phyloP scores from a whole-genome alignment of 37 sponge, comb jelly and placozoan genomes.

The Beroe forskalii region DNA sequence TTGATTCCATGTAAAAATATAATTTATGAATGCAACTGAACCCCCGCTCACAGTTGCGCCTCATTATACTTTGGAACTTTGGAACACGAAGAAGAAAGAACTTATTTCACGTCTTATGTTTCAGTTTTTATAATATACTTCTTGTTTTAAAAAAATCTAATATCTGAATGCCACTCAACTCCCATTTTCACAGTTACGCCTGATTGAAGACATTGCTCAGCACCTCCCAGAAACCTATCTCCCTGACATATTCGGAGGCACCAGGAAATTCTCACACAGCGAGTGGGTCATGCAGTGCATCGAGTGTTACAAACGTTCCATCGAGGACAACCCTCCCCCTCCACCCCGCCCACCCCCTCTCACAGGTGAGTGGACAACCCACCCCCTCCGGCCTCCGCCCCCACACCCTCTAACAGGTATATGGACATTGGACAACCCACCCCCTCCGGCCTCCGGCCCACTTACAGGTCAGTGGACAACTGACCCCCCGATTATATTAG shows the following conservation, averaged over 20 bases:
- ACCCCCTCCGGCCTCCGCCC: not conserved
- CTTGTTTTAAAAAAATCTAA: no score
- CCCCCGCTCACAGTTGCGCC: no score
- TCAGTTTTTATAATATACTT: no score
- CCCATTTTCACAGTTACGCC: conserved; percentile 6
- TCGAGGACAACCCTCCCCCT: conserved; percentile 52
- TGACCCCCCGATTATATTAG: no score
- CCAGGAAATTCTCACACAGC: conserved; percentile 7
- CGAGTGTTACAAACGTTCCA: conserved; percentile 27
- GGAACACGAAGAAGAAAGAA: no score
- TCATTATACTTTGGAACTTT: no score
- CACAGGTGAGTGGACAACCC: not conserved
- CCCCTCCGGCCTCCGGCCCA: not conserved
- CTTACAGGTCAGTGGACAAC: not conserved
- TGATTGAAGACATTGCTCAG: conserved; percentile 21
- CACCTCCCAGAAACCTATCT: conserved; percentile 8
- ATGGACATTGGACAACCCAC: not conserved
- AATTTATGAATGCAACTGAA: no score
- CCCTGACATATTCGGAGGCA: conserved; percentile 15
- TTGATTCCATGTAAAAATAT: no score
- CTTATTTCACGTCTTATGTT: no score
- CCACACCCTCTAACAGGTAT: not conserved
- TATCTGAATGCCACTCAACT: no score
- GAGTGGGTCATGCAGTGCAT: conserved; percentile 54
- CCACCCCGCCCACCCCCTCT: conserved; percentile 44